Evolutionary conservation across 2,888 invertebrate genomes (phyloP).

Genomic region (Hirtodrosophila duncani): DNA sequence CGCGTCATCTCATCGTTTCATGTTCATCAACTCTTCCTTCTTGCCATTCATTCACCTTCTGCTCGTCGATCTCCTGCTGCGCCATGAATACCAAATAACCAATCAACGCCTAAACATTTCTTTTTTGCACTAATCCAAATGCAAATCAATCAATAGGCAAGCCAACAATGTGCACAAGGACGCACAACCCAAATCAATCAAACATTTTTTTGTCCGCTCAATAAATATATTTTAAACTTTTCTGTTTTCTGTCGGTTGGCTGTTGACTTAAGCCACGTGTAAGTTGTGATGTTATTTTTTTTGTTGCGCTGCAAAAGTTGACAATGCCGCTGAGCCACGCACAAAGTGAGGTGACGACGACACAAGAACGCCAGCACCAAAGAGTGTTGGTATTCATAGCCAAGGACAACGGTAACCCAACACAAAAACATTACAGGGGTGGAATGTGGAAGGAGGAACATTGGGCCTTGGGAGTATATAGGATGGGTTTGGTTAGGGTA

Average conservation of each 20-base stretch:
- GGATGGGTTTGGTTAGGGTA: too few relatives aligned
- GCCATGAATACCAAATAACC: constrained; percentile 66
- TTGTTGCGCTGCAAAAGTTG: neutral
- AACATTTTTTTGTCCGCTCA: constrained; percentile 49
- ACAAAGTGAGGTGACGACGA: constrained; percentile 1
- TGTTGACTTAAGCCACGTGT: constrained; percentile 61
- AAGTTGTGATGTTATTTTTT: constrained; percentile 1
- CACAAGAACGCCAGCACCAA: neutral
- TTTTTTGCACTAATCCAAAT: constrained; percentile 53
- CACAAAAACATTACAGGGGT: too few relatives aligned
- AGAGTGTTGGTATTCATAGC: too few relatives aligned
- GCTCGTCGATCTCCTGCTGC: constrained; percentile 20
- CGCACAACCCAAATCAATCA: constrained; percentile 61
- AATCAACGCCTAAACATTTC: constrained; percentile 52
- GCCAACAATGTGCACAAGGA: constrained; percentile 28
- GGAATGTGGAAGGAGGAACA: too few relatives aligned
- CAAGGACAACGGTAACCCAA: too few relatives aligned
- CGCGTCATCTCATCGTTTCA: constrained; percentile 29
- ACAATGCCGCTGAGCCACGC: neutral
- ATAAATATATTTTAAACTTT: constrained; percentile 48
- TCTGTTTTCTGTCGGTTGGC: constrained; percentile 3
- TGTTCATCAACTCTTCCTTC: constrained; percentile 15
- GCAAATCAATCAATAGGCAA: constrained; percentile 57
- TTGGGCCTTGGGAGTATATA: too few relatives aligned
- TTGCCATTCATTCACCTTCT: constrained; percentile 8